These are phyloP conservation scores for Palaemon carinicauda DNA, from an alignment of 1,140 invertebrate genomes.

Conservation along the genomic window DNA sequence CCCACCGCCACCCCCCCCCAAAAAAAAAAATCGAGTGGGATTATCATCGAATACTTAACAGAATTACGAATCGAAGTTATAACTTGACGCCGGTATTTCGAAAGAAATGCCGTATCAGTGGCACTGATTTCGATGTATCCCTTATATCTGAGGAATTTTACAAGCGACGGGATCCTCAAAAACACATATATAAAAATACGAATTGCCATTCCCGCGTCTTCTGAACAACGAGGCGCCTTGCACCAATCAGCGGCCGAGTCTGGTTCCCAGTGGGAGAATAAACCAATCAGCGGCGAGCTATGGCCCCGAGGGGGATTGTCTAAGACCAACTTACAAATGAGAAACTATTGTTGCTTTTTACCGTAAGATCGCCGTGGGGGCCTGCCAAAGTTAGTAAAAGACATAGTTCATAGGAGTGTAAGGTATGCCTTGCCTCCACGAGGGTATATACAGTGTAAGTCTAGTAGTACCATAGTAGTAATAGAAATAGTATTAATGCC, in stretches of 20 bases:
- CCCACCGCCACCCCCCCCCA: too few species aligned
- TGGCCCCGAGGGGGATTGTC: slow-evolving; percentile 51
- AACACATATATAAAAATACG: slow-evolving; percentile 35
- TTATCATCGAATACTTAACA: too few species aligned
- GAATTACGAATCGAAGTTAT: not conserved
- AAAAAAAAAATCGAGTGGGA: too few species aligned
- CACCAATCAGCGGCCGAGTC: slow-evolving; percentile 35
- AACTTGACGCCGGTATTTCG: not conserved
- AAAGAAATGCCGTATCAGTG: not conserved
- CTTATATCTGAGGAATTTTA: not conserved
- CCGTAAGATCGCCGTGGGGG: slow-evolving; percentile 31
- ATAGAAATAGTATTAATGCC: too few species aligned
- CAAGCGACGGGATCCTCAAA: slow-evolving; percentile 15
- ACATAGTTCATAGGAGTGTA: slow-evolving; percentile 23
- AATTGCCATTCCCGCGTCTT: slow-evolving; percentile 46
- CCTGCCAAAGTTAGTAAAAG: slow-evolving; percentile 37
- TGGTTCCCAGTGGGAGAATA: slow-evolving; percentile 47
- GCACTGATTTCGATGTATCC: not conserved
- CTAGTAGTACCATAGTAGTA: too few species aligned
- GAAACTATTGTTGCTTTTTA: slow-evolving; percentile 53
- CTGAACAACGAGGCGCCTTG: not conserved
- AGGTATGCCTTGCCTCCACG: not conserved
- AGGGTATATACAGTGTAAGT: not conserved
- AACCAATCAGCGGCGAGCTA: slow-evolving; percentile 56
- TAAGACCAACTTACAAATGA: slow-evolving; percentile 59